Percentiles rank a stretch among this genome's conserved stretches.
These are phyloP conservation scores for Odocoileus hemionus DNA, from an alignment of 2,113 vertebrate genomes.

Conservation along the genomic window DNA sequence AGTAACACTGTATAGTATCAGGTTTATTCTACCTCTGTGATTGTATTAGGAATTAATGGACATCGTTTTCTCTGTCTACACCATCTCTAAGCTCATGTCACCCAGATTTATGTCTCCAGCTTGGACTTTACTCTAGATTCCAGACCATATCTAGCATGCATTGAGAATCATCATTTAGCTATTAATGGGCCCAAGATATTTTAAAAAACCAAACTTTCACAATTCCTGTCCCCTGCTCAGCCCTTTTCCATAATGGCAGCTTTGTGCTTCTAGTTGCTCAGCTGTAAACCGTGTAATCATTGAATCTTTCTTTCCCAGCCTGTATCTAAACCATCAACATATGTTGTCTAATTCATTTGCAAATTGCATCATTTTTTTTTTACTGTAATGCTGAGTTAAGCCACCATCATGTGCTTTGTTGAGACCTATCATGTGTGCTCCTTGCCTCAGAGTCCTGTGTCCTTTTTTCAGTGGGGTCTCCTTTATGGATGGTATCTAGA, in stretches of 20 bases:
- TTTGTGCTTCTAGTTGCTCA: background rate
- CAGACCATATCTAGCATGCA: background rate
- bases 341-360: background rate
- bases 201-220: background rate
- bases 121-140: background rate
- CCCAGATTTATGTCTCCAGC: background rate
- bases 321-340: background rate
- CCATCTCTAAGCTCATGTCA: background rate
- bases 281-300: background rate
- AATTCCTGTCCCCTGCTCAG: background rate
- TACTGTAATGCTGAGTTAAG: background rate
- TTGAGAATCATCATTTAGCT: background rate
- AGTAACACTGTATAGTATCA: background rate
- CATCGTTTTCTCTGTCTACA: background rate
- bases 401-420: background rate
- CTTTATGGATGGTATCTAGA: background rate
- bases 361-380: background rate
- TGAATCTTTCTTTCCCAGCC: background rate
- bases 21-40: background rate
- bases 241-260: background rate
- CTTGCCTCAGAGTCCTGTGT: background rate
- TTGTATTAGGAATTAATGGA: background rate
- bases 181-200: background rate
- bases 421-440: background rate
- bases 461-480: background rate